phyloP scores from a whole-genome alignment of 1,140 invertebrate species.

The Drosophila bipectinata region DNA sequence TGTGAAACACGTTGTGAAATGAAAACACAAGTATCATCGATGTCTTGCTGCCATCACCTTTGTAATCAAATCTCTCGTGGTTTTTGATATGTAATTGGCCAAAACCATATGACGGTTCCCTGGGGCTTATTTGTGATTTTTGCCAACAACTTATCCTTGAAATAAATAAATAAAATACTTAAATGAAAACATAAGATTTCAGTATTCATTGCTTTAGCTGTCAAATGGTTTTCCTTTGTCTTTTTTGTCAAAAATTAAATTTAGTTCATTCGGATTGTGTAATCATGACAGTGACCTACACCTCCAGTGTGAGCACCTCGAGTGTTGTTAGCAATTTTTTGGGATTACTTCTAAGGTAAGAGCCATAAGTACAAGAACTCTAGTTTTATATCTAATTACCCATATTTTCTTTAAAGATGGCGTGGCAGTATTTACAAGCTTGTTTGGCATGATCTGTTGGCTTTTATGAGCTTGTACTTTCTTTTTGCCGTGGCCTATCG shows the following conservation, averaged over 20 bases:
- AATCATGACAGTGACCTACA: constrained; percentile 77
- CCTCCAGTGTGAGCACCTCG: constrained; percentile 58
- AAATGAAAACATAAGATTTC: not conserved
- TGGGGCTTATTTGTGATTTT: not conserved
- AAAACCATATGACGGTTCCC: constrained; percentile 7
- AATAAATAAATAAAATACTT: not conserved
- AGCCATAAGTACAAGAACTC: not conserved
- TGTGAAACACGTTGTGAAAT: not conserved
- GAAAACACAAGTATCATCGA: constrained; percentile 1
- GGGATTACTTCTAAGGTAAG: constrained; percentile 52
- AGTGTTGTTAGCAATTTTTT: constrained; percentile 64
- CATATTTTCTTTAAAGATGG: constrained; percentile 90
- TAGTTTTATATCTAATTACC: not conserved
- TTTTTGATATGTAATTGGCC: constrained; percentile 10
- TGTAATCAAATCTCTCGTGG: constrained; percentile 12
- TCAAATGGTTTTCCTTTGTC: not conserved
- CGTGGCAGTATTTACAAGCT: constrained; percentile 98
- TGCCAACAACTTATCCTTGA: not conserved
- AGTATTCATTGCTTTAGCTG: not conserved
- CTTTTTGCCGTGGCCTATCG: constrained; percentile 93
- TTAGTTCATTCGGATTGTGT: not conserved
- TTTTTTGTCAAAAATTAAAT: not conserved
- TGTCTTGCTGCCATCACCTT: constrained; percentile 3
- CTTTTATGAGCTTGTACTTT: constrained; percentile 92
- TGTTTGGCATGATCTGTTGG: constrained; percentile 94